Evolutionary conservation across 2,113 vertebrate species (phyloP), one percentile per base, ranked within the genome.

Genomic region (Poeciliopsis prolifica): DNA sequence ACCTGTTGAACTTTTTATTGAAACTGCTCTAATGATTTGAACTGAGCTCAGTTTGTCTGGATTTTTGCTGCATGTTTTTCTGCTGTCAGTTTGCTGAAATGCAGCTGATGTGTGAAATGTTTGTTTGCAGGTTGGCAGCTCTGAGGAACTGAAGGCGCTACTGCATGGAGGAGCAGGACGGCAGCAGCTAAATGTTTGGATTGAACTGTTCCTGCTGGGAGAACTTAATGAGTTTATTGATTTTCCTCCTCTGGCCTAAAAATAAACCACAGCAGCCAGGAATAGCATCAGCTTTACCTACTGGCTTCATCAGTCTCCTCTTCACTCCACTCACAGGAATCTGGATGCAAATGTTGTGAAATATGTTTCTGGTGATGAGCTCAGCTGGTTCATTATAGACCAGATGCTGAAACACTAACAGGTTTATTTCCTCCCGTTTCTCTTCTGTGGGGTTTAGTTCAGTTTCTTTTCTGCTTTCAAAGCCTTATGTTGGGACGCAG

Each of bases 111-210:
- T 0, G n/a, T 65, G 7, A 4, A n/a, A 0, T 1, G 71, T 33
- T 73, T 54, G 28, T 14, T 5, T 61, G 12, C 88, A 98, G 97
- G 92, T 90, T 98, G 95, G 97, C 97, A 0, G 94, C 95, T 66
- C 85, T 98, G 85, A 84, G 97, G 86, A 97, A 97, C 77, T 97
- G 90, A 96, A 75, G 19, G 13, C 54, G 40, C 74, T 29, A 70
- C 79, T 63, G 63, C 8, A 72, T 22, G 65, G 76, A 81, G 61
- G 70, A 68, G 11, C 68, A 82, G 60, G 6, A 79, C 69, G 28
- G 65, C 33, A 35, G 44, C 80, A 82, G 65, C 69, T 79, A 80
- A 62, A 78, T 26, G 78, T 85, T 85, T 87, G 54, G 75, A 72
- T 87, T 63, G 70, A 90, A 88, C 84, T 81, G 73, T 80, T 90